Conservation (phyloP, 2,797 vertebrate species). For the Columba guinea region DNA sequence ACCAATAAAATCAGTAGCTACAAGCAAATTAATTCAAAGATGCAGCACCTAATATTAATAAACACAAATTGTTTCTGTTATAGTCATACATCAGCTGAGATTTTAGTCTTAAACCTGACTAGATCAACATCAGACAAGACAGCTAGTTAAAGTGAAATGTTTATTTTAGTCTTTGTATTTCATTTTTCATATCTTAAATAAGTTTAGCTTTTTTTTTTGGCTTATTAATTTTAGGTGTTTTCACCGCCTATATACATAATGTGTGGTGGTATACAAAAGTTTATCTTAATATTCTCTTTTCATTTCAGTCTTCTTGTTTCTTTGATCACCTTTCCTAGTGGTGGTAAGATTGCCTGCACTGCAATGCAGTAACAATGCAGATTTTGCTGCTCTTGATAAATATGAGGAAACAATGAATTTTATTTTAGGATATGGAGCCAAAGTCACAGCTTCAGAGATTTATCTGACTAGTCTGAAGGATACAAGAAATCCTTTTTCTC, state of each 20-base stretch:
- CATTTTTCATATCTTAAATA: not conserved
- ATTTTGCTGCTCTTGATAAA: not conserved
- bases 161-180: not conserved
- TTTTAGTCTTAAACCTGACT: not conserved
- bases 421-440: not conserved
- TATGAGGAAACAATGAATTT: not conserved
- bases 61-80: not conserved
- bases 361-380: not conserved
- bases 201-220: not conserved
- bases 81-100: not conserved
- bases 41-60: not conserved
- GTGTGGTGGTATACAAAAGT: not conserved
- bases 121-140: not conserved
- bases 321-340: not conserved
- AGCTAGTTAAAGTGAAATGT: not conserved
- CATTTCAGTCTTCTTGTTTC: not conserved
- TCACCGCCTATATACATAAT: not conserved
- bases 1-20: not conserved
- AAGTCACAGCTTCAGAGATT: not conserved
- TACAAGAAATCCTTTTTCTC: not conserved
- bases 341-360: not conserved
- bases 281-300: not conserved
- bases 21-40: not conserved
- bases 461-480: not conserved
- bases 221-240: not conserved